A percentile compares a stretch with the other conserved stretches of the same genome.
Conservation (phyloP, 2,113 vertebrate genomes). For the Actinemys pallida region DNA sequence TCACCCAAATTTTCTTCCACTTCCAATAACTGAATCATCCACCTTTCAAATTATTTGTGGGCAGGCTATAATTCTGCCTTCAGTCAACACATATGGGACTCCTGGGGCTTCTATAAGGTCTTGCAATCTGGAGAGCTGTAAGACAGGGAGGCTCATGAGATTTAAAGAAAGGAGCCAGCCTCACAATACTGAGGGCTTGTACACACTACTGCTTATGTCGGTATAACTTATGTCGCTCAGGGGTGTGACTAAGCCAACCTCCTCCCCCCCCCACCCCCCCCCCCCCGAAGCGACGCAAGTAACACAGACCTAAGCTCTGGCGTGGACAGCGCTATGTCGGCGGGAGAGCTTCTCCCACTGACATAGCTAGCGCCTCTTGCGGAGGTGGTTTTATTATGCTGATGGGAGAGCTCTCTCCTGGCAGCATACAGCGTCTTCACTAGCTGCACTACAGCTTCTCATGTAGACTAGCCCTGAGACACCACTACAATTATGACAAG, state of each 20-base stretch:
- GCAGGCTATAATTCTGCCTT: slow-evolving; percentile 41
- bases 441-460: not conserved
- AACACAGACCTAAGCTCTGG: not conserved
- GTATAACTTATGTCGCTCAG: not conserved
- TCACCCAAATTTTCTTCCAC: slow-evolving; percentile 37
- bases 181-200: slow-evolving; percentile 23
- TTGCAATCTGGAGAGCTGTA: slow-evolving; percentile 10
- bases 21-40: slow-evolving; percentile 20
- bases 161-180: slow-evolving; percentile 4
- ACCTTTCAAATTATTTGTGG: slow-evolving; percentile 31
- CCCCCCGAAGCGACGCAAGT: not conserved
- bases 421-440: not conserved
- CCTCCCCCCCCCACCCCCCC: too few relatives aligned
- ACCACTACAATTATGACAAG: not conserved
- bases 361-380: not conserved
- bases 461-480: not conserved
- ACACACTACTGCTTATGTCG: not conserved
- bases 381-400: not conserved
- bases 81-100: slow-evolving; percentile 15
- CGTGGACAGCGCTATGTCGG: fast-evolving
- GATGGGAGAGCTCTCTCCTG: not conserved
- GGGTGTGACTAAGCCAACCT: not conserved
- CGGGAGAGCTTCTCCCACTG: not conserved
- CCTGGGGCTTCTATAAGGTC: not conserved
- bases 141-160: slow-evolving; percentile 32